Base-by-base conservation (phyloP, 92 coral and sea anemone species). In the Parazoanthus darwini region DNA sequence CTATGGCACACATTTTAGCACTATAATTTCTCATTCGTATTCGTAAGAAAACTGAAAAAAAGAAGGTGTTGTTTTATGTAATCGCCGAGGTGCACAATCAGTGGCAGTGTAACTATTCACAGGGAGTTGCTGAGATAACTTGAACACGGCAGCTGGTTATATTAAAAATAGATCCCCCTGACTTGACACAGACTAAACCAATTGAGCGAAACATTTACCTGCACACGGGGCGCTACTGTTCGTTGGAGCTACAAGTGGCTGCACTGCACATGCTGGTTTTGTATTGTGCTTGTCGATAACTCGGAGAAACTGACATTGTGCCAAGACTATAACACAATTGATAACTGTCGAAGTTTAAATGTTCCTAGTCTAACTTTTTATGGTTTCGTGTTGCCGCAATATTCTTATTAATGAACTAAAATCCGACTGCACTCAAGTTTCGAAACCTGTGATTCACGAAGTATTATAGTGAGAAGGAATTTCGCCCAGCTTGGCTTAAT, bases 121-220 rank as follows among this genome's bases (percentile, higher is more conserved):
- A 22, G 25, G 70, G 8, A 20, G 25, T 20, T 63, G 25, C 33
- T 29, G 2, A 44, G 48, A 80, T 35, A 35, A 33, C 8, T n/a
- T 42, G 18, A 79, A 36, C 43, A 51, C 37, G 50, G 37, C 72
- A 80, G 72, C 85, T 80, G 37, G 20, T 37, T 51, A 13, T 70
- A 42, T 68, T 70, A 44, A 84, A 46, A 25, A 15, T 71, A 22
- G 22, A 44, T 44, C 66, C 16, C 15, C 25, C 46, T 26, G 25
- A 11, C 36, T 72, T 70, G 8, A 84, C 78, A 84, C 87, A 25
- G 59, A 39, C 51, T 29, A 48, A 66, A 29, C 22, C 54, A 71
- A 37, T 71, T 84, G 56, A 84, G 42, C 87, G 87, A 66, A 6
- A 14, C 65, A 46, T 71, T 25, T 59, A 84, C 87, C 87, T 72